Percentiles rank a stretch among this genome's conserved stretches.
Conservation (phyloP, 2,888 invertebrate genomes). For the Amphipoea oculea region DNA sequence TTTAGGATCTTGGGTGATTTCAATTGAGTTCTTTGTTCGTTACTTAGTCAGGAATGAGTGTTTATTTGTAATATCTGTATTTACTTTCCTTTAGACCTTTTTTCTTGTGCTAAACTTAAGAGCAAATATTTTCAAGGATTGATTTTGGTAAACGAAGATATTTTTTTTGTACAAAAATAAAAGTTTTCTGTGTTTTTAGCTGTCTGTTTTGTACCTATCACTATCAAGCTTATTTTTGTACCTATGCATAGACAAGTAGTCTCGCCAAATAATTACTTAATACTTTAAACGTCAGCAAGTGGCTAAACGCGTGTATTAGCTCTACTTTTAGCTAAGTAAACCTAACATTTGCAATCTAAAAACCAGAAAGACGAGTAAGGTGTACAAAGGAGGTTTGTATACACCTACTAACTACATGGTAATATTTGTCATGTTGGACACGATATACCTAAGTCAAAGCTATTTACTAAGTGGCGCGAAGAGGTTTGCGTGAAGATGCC, state of each 20-base stretch:
- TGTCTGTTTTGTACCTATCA: not conserved
- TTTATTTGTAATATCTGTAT: conserved; percentile 16
- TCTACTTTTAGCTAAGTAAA: conserved; percentile 36
- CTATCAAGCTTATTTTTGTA: conserved; percentile 10
- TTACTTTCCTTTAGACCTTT: conserved; percentile 2
- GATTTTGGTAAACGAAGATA: not conserved
- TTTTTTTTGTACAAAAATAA: not conserved
- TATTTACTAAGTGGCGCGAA: conserved; percentile 23
- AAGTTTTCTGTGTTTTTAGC: not conserved
- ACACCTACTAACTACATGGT: conserved; percentile 18
- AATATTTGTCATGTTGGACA: conserved; percentile 33
- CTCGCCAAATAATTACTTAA: conserved; percentile 33
- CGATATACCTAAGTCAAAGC: conserved; percentile 13
- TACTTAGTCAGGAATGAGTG: not conserved
- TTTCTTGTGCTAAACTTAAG: not conserved
- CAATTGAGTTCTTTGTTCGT: conserved; percentile 19
- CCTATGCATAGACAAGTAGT: not conserved
- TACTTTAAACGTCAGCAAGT: conserved; percentile 30
- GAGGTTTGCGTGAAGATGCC: conserved; percentile 31
- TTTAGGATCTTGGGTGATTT: conserved; percentile 45
- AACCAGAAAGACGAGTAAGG: conserved; percentile 41
- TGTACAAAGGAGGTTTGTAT: conserved; percentile 25
- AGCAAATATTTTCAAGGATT: conserved; percentile 6
- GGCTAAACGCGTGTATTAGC: conserved; percentile 11
- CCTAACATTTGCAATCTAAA: conserved; percentile 25